Base-by-base conservation (phyloP, 1,140 invertebrate genomes). In the Hycleus cichorii region DNA sequence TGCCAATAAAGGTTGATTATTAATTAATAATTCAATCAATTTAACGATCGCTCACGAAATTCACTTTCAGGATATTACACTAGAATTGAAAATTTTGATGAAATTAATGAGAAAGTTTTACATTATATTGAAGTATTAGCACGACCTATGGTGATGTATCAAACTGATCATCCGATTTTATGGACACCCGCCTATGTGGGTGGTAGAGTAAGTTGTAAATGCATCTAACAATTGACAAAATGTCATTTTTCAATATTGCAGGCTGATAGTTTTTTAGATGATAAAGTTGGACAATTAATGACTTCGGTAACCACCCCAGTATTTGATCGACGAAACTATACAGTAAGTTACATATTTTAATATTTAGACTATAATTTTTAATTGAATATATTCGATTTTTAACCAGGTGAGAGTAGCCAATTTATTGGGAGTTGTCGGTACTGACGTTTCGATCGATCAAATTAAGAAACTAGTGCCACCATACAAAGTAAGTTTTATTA, bases 51-150 rank as follows among this genome's bases (percentile, higher is more conserved):
- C 9, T 39, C 49, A 39, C 12, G 56, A 32, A 43, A 27, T 47
- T 53, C 39, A 27, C 26, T 44, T 68, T 40, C 47, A 74, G 72
- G 72, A 3, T 74, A 67, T 52, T 74, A 72, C 56, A 64, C 67
- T 6, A 59, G 68, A 57, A 71, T 72, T 18, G 49, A 67, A 45
- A 61, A 53, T 32, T 75, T 83, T 53, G 85, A 90, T 7, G 59
- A 71, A 58, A 61, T 68, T n/a, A 64, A 60, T 44, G 57, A 65
- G 49, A 92, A 94, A 75, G 93, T 97, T 38, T 83, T 96, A 59
- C 90, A 93, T 68, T 93, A 95, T 70, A 82, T 94, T n/a, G 84
- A 90, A 59, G 91, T 96, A 1, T 83, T 96, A 77, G 90, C 92
- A 3, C 76, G 92, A 48, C 93, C 93, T 0, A 87, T 95, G 82